Conservation (phyloP, 2,888 invertebrate species). For the Kuschelorhynchus macadamiae region DNA sequence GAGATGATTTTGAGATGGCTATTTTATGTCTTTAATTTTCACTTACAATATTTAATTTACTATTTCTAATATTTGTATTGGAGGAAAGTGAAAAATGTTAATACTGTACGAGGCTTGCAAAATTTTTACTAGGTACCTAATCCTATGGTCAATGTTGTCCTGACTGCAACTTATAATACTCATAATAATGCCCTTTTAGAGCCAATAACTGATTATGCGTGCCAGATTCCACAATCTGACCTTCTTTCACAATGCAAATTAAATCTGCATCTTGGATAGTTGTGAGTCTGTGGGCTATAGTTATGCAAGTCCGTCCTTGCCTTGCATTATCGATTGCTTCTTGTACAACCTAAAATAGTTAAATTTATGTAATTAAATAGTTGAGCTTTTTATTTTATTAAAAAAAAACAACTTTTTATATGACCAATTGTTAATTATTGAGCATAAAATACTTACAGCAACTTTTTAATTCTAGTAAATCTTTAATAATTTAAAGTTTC, state of each 20-base stretch:
- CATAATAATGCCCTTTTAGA: conserved; percentile 68
- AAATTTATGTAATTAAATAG: conserved; percentile 73
- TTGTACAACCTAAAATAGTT: conserved; percentile 80
- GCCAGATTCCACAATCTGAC: conserved; percentile 80
- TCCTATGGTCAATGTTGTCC: background rate
- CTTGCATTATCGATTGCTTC: conserved; percentile 88
- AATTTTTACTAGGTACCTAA: too few relatives aligned
- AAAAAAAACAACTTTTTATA: too few relatives aligned
- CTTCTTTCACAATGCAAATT: conserved; percentile 81
- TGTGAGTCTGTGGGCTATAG: conserved; percentile 89
- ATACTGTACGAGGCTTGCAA: too few relatives aligned
- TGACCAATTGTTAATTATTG: too few relatives aligned
- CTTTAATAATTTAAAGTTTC: too few relatives aligned
- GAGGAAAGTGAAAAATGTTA: conserved; percentile 4
- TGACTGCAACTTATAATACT: background rate
- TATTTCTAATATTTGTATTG: too few relatives aligned
- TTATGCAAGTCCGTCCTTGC: conserved; percentile 86
- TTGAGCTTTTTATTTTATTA: conserved; percentile 80
- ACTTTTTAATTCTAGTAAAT: too few relatives aligned
- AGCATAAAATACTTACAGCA: too few relatives aligned
- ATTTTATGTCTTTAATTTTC: too few relatives aligned
- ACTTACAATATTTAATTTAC: too few relatives aligned
- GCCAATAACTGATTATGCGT: conserved; percentile 78
- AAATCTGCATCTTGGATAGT: conserved; percentile 87
- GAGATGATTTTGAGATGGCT: too few relatives aligned